Base-by-base conservation (phyloP, 2,797 vertebrate genomes). In the Hypotaenidia philippensis region DNA sequence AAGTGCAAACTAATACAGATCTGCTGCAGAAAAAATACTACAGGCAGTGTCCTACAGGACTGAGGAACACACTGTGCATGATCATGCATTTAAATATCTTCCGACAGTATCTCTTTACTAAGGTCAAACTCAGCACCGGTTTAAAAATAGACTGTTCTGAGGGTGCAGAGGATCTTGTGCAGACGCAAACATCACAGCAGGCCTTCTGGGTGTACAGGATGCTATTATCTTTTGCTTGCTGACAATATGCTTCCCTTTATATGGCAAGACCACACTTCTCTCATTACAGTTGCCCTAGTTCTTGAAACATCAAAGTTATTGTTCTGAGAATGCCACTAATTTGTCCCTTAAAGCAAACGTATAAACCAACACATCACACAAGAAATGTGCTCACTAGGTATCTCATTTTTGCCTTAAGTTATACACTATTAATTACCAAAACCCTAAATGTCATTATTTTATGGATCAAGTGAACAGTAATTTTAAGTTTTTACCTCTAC, bases 261-360 rank as follows among this genome's bases (percentile, higher is more conserved):
- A 60, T 27, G 36, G 82, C 29, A 88, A 89, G 88, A 76, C 64
- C 72, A 93, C 47, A 78, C 86, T 96, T 86, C 83, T 93, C 88
- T 96, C 81, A 66, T 95, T 94, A 95, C 66, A 87, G 65, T 76
- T 94, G 96, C 61, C 93, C 93, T 94, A 88, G 55, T 88, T 97
- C 89, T 93, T 81, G 38, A 87, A 87, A 91, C 81, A 85, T 94
- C 94, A 89, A 97, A 95, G 77, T 92, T 96, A 94, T 25, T 93
- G 71, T 91, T 76, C 83, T 95, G 53, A 93, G 78, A 96, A 95
- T 65, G 66, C 56, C 82, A 91, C 86, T 95, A 94, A 95, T 96
- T 93, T 95, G 77, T 88, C 60, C 89, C 96, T 97, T 92, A 95
- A 95, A 96, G 95, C 85, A 96, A 95, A 94, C 60, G 94, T 34